Evolutionary conservation across 2,888 invertebrate species (phyloP), one percentile per base, ranked within the genome.

Genomic region (Dryocosmus kuriphilus): DNA sequence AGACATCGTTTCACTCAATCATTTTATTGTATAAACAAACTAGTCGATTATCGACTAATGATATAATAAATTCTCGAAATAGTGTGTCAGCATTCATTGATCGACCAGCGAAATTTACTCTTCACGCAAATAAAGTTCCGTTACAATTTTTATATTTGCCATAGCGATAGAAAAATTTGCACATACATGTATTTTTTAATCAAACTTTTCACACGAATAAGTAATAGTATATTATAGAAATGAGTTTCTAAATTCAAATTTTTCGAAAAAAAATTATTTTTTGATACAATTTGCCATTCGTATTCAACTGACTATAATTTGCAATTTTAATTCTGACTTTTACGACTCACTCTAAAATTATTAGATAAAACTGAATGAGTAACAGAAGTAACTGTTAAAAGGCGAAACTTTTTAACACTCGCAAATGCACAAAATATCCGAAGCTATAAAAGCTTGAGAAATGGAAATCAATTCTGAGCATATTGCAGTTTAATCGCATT

Each of bases 261-360:
- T 19, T 46, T 6, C 19, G 27, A 27, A 41, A 51, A 51, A 2
- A 51, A 41, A 46, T 51, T 51, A 27, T 67, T 46, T 27, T 30
- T 61, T 61, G 61, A 61, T 30, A 61, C 61, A 61, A 32, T 61
- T 61, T 32, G 16, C 24, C 27, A 67, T 67, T 46, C 27, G 24
- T 67, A 67, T 67, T 67, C 67, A 67, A 65, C 11, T 19, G 65
- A 22, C 65, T 51, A 51, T 2, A 67, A 46, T 67, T 38, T 41
- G 67, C 27, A 67, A 67, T 67, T 67, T 27, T 67, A 67, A 67
- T 67, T 46, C 38, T 16, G 41, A 24, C 27, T 24, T 24, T 67
- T 30, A 67, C 19, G 8, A 46, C 11, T 14, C 6, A 41, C 24
- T 67, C 9, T 27, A 9, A 46, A 24, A 24, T 9, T 19, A 16